Evolutionary conservation across 2,113 vertebrate genomes (phyloP).

Genomic region (Formicarius rufipectus): DNA sequence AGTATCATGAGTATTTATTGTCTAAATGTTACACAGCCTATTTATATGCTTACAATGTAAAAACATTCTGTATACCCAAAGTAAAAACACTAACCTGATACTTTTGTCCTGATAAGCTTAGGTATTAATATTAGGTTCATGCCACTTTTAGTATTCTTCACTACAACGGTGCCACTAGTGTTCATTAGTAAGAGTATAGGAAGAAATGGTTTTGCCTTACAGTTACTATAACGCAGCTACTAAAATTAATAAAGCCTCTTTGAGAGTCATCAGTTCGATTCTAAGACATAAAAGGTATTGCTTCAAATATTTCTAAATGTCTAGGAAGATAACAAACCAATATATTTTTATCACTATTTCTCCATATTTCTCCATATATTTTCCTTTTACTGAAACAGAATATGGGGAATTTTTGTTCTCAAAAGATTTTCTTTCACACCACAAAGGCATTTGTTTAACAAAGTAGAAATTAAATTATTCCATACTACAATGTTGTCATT

Average conservation of each 20-base stretch:
- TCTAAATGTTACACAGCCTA: not conserved
- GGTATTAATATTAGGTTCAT: not conserved
- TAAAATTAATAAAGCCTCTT: not conserved
- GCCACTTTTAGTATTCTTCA: not conserved
- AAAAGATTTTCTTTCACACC: not conserved
- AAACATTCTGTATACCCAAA: not conserved
- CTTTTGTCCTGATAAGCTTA: not conserved
- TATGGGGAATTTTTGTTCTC: not conserved
- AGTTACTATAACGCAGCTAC: not conserved
- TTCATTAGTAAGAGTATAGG: not conserved
- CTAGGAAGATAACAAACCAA: not conserved
- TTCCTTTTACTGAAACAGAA: not conserved
- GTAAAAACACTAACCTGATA: not conserved
- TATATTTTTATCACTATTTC: not conserved
- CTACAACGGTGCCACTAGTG: not conserved
- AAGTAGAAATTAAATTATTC: not conserved
- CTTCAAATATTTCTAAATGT: not conserved
- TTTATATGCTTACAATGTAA: not conserved
- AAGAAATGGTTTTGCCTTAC: not conserved
- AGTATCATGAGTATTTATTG: not conserved
- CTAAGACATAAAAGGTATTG: not conserved
- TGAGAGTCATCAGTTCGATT: not conserved
- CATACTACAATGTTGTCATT: not conserved
- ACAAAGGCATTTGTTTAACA: not conserved
- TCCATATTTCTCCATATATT: not conserved